Base-by-base conservation (phyloP, 2,888 invertebrate genomes). In the Hermodice carunculata region DNA sequence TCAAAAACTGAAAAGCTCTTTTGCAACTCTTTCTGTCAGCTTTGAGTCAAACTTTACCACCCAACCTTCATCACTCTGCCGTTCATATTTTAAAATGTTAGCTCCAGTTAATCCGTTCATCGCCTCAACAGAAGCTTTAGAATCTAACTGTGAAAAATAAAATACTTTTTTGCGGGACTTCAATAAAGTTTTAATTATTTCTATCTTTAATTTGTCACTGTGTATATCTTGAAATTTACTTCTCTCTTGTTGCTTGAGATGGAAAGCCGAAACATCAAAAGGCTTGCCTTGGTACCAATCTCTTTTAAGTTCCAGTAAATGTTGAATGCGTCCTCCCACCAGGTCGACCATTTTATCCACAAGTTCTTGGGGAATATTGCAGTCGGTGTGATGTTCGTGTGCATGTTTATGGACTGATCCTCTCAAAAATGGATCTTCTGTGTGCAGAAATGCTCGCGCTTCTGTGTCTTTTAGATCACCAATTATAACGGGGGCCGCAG, bases 251-350 rank as follows among this genome's bases (percentile, higher is more conserved):
- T 19, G 31, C 19, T 29, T 52, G 37, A 68, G 44, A 4, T 61
- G 51, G 3, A 11, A 22, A 3, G 59, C 48, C 3, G 64, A 64
- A 19, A 31, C 58, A 3, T 61, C 54, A 34, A 61, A 48, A 4
- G 67, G 46, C 2, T 43, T 26, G 3, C 69, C 69, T 17, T 28
- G 24, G 11, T 44, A 22, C 52, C 60, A 65, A 8, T 65, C 61
- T 4, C 63, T 17, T 49, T 71, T 71, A 28, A 58, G 56, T 19
- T 26, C 53, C 22, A 69, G 51, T 22, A 73, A 40, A 42, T 64
- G 42, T n/a, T 65, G 60, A 19, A 73, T 60, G 14, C 69, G 53
- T 11, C 73, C 71, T 3, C 73, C 73, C 0, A 71, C 67, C 6
- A 69, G 43, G 28, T 52, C 42, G 19, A 56, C 29, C 3, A 69